Base-by-base conservation (phyloP, 2,113 vertebrate species). In the Petroica traversi region DNA sequence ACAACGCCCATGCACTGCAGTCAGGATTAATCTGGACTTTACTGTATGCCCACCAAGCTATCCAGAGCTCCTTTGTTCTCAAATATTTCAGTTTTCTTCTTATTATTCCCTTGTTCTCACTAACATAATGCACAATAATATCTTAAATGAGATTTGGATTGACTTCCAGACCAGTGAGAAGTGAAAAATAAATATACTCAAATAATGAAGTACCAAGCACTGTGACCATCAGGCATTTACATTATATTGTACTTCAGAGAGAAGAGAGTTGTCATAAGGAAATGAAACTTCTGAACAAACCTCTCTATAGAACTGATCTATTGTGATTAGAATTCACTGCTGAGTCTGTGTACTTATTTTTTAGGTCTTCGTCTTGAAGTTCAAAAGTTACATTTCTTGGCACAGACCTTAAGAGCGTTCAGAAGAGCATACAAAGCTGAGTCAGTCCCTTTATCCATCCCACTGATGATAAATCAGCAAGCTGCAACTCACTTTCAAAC, bases 131-230 rank as follows among this genome's bases (percentile, higher is more conserved):
- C 29, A 62, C 89, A 43, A 81, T 86, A 89, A 91, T 57, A 83
- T 59, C 90, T 94, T 91, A 95, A 96, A 93, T 83, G 46, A 88
- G 41, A 88, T 92, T 95, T 97, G 71, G 52, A 93, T 34, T 91
- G 55, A 91, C 95, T 97, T 94, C 43, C 67, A 95, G 92, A 78
- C 38, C 41, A 93, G 11, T 10, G 49, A 81, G 38, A 73, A 91
- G 22, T 43, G 40, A 79, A 78, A 85, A 90, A 89, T 13, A 62
- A 92, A 84, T 20, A 40, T 22, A 85, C 33, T 49, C 12, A 61
- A 54, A 52, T 61, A 81, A 84, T 24, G 17, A 86, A 93, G 29
- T 75, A 19, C 45, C 49, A 89, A 86, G 18, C 24, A 43, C 45
- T 15, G 19, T 48, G 48, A 81, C 78, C 68, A 92, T 63, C 67